Conservation (phyloP, 1,140 invertebrate species). For the Dolichoris vasculosae region DNA sequence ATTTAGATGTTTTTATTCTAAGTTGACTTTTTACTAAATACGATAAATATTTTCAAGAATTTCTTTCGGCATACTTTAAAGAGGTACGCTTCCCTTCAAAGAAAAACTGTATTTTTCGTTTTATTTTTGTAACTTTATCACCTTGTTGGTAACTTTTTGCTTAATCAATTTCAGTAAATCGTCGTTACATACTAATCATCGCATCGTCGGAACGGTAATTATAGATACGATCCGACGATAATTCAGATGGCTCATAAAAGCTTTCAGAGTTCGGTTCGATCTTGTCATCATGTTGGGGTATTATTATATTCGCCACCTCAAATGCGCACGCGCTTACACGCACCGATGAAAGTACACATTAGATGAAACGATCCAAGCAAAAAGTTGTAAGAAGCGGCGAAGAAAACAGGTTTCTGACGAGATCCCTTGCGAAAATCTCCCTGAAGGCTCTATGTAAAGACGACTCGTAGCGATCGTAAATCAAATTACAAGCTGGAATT, state of each 20-base stretch:
- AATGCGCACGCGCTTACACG: constrained; percentile 1
- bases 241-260: constrained; percentile 40
- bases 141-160: constrained; percentile 46
- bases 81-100: neutral
- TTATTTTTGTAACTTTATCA: constrained; percentile 38
- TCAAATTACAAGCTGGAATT: constrained; percentile 47
- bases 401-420: constrained; percentile 48
- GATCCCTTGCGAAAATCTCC: constrained; percentile 47
- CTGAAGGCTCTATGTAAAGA: constrained; percentile 44
- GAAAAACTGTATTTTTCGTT: neutral
- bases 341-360: constrained; percentile 34
- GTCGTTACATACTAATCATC: constrained; percentile 45
- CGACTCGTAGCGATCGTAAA: constrained; percentile 45
- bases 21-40: neutral
- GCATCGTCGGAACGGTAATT: constrained; percentile 39
- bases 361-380: constrained; percentile 13
- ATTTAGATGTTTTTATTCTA: neutral
- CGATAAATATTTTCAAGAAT: neutral
- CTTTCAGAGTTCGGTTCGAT: constrained; percentile 10
- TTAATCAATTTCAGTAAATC: constrained; percentile 51
- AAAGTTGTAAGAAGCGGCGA: neutral
- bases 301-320: constrained; percentile 47
- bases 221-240: constrained; percentile 41
- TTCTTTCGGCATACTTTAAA: neutral
- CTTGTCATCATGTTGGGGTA: constrained; percentile 26